Evolutionary conservation across 2,113 vertebrate genomes (phyloP), one percentile per base, ranked within the genome.

Genomic region (Brachyistius frenatus): DNA sequence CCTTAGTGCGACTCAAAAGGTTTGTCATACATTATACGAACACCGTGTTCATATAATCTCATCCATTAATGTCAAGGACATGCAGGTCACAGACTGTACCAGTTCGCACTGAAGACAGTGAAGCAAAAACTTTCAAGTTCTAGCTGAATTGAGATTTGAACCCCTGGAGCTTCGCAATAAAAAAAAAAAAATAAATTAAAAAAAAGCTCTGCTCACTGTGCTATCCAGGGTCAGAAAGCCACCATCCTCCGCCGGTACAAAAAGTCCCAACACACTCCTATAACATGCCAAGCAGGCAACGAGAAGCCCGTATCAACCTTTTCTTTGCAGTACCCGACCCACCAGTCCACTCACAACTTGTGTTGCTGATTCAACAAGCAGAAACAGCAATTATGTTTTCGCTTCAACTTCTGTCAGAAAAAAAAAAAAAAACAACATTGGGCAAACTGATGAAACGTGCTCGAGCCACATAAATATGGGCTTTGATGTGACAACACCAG

Each of bases 171-270:
- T 11, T 60, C 32, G 8, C 1, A 66, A 30, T 96, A 95, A 96
- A 96, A 95, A 95, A 95, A 94, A 95, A 94, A 96, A 95, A 94
- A 23, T 23, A 23, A 23, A 23, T n/a, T n/a, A 23, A 23, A 23
- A 23, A 23, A 23, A 23, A 23, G 23, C 95, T 95, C 96, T 96
- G 94, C 95, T 94, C 92, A 95, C 95, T 95, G 94, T 96, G 95
- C 94, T 80, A 88, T 80, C 81, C 78, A 84, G 83, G 70, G 81
- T 89, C 66, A n/a, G 35, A 7, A 5, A n/a, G 11, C 44, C 37
- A 10, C n/a, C 30, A 44, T 36, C 4, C 16, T 31, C 30, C 30
- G 30, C 23, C 7, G 47, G 0, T 1, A 41, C 15, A 32, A 37
- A 23, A 23, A 23, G 23, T 23, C 23, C 41, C 23, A 8, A 47